phyloP scores from a whole-genome alignment of 2,797 vertebrate genomes.

The Setipinna tenuifilis region DNA sequence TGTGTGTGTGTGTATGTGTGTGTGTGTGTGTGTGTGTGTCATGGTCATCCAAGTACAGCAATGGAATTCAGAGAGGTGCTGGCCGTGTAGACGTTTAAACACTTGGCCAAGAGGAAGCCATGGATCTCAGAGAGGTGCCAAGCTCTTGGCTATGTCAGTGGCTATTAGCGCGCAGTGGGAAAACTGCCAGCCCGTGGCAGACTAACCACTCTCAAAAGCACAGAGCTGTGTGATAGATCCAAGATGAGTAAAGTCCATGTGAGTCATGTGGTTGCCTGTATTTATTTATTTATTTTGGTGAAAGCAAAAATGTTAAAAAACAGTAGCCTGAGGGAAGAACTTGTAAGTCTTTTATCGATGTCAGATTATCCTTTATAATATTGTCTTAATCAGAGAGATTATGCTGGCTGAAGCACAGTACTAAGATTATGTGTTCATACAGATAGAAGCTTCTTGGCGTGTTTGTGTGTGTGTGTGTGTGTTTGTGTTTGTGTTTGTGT shows the following conservation, averaged over 20 bases:
- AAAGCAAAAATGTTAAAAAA: not conserved
- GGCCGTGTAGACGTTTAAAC: constrained; percentile 28
- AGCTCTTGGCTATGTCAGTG: constrained; percentile 32
- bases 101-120: constrained; percentile 38
- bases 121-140: constrained; percentile 14
- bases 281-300: not conserved
- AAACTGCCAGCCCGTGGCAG: not conserved
- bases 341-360: not conserved
- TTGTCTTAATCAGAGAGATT: not conserved
- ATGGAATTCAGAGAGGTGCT: constrained; percentile 36
- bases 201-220: constrained; percentile 17
- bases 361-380: not conserved
- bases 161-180: constrained; percentile 17
- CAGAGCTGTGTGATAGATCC: not conserved
- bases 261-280: not conserved
- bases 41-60: constrained; percentile 40
- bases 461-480: not conserved
- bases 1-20: too few relatives aligned
- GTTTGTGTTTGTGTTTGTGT: not conserved
- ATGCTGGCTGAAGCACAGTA: not conserved
- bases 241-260: not conserved
- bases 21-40: not conserved
- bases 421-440: not conserved
- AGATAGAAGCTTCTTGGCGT: not conserved
- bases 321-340: not conserved